Base-by-base conservation (phyloP, 2,888 invertebrate species). In the Phortica okadai region DNA sequence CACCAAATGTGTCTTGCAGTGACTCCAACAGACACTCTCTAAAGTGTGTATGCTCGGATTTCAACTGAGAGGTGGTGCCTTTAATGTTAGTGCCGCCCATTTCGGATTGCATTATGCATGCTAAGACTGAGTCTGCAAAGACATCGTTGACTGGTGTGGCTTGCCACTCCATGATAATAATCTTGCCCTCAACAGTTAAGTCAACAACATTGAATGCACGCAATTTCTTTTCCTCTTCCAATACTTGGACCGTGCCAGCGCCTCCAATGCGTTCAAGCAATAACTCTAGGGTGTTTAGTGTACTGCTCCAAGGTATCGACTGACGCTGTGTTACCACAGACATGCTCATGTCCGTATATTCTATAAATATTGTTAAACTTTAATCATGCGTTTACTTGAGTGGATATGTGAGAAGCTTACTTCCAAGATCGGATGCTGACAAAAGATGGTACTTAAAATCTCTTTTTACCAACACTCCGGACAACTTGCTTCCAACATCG, bases 401-500 rank as follows among this genome's bases (percentile, higher is more conserved):
- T 21, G 4, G 3, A 7, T 4, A 1, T 7, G 14, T 59, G 16
- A 16, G 16, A 54, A 74, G 96, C 88, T 83, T 83, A 91, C 90
- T 98, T 80, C 97, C 95, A 33, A 99, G 93, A 92, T 99, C 99
- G 4, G 94, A 93, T 0, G 99, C 96, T 2, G 97, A 95, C 81
- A 99, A 92, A 75, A 99, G 94, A 91, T 99, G 98, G 90, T 99
- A 99, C 92, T 98, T 99, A 91, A 99, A 99, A 92, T 99, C 99
- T 76, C 99, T 93, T 91, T 99, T 99, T 2, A 99, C 98, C 62
- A 99, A 93, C 77, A 99, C 95, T 0, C 99, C 99, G 6, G 98
- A 97, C 5, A 99, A 92, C 78, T 94, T 93, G 77, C 95, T 94
- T 14, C 95, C 96, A 0, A 97, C 94, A 82, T 93, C 93, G 0